Conservation (phyloP, 1,140 invertebrate genomes). For the Stratiolaelaps scimitus region DNA sequence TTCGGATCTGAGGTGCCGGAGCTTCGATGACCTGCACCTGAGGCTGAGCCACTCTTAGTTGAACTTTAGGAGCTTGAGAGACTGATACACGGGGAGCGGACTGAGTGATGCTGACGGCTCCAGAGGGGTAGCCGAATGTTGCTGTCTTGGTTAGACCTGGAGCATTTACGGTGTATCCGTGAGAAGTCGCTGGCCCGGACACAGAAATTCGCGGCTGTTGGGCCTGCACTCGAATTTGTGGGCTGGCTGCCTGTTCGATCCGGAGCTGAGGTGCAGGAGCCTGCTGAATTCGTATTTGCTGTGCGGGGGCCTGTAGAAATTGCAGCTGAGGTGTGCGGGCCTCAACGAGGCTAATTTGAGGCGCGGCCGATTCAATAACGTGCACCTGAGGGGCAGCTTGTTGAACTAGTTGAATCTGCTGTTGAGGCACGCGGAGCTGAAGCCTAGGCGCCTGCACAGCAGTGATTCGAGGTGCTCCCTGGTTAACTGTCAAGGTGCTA, state of each 20-base stretch:
- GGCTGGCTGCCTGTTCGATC: background rate
- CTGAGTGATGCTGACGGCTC: background rate
- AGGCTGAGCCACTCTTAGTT: slow-evolving; percentile 11
- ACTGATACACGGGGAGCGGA: slow-evolving; percentile 16
- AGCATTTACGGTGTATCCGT: slow-evolving; percentile 24
- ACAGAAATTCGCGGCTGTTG: slow-evolving; percentile 11
- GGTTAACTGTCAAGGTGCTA: background rate
- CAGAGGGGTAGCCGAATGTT: slow-evolving; percentile 16
- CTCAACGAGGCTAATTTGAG: background rate
- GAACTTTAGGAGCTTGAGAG: slow-evolving; percentile 3
- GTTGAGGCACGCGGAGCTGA: slow-evolving; percentile 8
- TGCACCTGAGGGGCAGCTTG: background rate
- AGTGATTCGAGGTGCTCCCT: background rate
- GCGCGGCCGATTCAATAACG: background rate
- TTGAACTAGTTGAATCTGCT: background rate
- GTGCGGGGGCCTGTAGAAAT: slow-evolving; percentile 1
- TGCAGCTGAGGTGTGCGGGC: background rate
- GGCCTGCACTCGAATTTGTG: slow-evolving; percentile 4
- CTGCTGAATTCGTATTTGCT: slow-evolving; percentile 5
- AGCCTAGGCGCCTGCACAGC: background rate
- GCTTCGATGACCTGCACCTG: background rate
- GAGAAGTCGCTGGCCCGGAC: slow-evolving; percentile 13
- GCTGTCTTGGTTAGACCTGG: slow-evolving; percentile 23
- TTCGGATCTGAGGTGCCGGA: slow-evolving; percentile 10
- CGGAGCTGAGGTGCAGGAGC: slow-evolving; percentile 2